Conservation (phyloP, 35 echinoderm and acorn worm genomes). For the Ophiothrix spiculata region DNA sequence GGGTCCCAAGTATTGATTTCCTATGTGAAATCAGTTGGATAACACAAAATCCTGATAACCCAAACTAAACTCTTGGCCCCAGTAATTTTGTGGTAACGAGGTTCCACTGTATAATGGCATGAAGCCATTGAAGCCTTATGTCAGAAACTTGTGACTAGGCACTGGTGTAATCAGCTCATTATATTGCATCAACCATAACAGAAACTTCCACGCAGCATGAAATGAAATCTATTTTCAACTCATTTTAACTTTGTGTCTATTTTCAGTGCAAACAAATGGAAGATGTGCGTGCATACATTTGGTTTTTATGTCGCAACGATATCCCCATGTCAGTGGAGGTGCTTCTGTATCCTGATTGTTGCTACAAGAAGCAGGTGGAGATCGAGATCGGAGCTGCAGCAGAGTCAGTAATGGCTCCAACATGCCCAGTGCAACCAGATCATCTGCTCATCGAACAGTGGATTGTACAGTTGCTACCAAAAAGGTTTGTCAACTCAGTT, state of each 20-base stretch:
- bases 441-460: conserved; percentile 84
- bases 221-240: no score
- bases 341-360: conserved; percentile 89
- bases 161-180: no score
- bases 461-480: conserved; percentile 88
- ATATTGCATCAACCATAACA: no score
- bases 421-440: conserved; percentile 8
- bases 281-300: conserved; percentile 60
- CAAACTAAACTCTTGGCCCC: no score
- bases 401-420: conserved; percentile 34
- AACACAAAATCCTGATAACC: no score
- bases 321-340: conserved; percentile 96
- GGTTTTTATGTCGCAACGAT: conserved; percentile 81
- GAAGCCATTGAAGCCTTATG: no score
- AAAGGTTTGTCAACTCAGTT: conserved; percentile 82
- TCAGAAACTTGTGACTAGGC: no score
- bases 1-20: no score
- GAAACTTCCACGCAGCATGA: no score
- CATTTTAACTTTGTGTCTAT: background rate
- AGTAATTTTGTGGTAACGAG: no score
- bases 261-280: conserved; percentile 82
- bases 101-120: no score
- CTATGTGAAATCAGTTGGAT: no score
- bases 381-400: conserved; percentile 62
- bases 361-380: conserved; percentile 34